Base-by-base conservation (phyloP, 2,888 invertebrate species). In the Leptinotarsa tumamoca region DNA sequence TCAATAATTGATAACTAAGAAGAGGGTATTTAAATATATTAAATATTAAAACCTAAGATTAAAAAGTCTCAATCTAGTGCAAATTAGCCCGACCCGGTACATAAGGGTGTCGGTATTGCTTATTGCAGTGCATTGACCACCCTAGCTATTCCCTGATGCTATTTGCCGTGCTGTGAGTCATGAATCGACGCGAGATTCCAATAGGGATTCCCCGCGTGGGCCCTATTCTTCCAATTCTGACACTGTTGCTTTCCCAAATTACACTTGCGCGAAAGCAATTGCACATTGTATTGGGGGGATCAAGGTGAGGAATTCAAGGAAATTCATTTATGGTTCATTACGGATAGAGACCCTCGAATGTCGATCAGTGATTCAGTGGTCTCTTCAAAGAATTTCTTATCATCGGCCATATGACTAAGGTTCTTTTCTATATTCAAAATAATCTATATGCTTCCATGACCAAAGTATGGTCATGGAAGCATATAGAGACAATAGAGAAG, bases 101-200 rank as follows among this genome's bases (percentile, higher is more conserved):
- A 61, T 61, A 70, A 74, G 80, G 78, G 80, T 79, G 77, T 76
- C 77, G 52, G 71, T 73, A 72, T 76, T 78, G 79, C 79, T 79
- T 79, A 77, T 79, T 77, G 79, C 79, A 78, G 71, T 74, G 71
- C 66, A 79, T 79, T 81, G 81, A 81, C 81, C 84, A 81, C 82
- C 85, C 84, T 81, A 75, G 81, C 86, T 84, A 86, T 87, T 86
- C 86, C 86, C 86, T 83, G 83, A 83, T 83, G 86, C 86, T 87
- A 85, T 87, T 87, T 87, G 86, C 84, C 78, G 82, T 83, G 73
- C 82, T 84, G 85, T 88, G 88, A 88, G 82, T 88, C 87, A 88
- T 83, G 83, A 80, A 81, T 79, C 83, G 85, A 82, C 63, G 73
- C 83, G 84, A 85, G 86, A 87, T 87, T 87, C 87, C 86, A 83